Conservation (phyloP, 2,797 vertebrate genomes). For the Sardinella longiceps region DNA sequence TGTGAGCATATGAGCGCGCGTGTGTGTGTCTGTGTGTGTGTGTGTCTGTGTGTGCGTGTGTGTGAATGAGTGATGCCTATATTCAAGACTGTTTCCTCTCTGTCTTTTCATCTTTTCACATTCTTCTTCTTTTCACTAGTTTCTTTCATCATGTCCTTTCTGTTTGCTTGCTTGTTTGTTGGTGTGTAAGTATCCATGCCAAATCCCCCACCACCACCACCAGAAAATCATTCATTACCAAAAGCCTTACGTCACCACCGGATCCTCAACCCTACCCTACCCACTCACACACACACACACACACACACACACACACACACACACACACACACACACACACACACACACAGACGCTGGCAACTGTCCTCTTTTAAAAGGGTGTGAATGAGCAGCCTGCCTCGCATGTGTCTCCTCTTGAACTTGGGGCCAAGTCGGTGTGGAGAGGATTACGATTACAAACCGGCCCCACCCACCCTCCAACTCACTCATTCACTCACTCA, state of each 20-base stretch:
- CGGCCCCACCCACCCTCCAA: neutral
- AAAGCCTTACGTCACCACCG: conserved; percentile 10
- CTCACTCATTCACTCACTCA: neutral
- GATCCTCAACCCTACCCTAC: neutral
- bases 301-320: neutral
- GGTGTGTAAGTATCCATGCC: neutral
- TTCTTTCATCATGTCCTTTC: neutral
- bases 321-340: neutral
- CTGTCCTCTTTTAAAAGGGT: conserved; percentile 1
- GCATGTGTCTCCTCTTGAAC: neutral
- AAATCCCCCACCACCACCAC: neutral
- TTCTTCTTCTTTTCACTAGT: neutral
- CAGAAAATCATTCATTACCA: neutral
- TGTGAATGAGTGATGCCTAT: neutral
- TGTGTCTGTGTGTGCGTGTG: neutral
- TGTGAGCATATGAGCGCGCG: neutral
- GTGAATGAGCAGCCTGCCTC: neutral
- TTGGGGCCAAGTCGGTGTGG: neutral
- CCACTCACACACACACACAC: neutral
- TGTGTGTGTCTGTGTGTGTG: neutral
- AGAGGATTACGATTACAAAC: neutral
- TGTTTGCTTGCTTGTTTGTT: neutral
- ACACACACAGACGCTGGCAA: neutral
- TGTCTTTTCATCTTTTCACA: neutral
- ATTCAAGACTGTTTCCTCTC: neutral